Conservation (phyloP, 2,797 vertebrate genomes). For the Trematomus bernacchii region DNA sequence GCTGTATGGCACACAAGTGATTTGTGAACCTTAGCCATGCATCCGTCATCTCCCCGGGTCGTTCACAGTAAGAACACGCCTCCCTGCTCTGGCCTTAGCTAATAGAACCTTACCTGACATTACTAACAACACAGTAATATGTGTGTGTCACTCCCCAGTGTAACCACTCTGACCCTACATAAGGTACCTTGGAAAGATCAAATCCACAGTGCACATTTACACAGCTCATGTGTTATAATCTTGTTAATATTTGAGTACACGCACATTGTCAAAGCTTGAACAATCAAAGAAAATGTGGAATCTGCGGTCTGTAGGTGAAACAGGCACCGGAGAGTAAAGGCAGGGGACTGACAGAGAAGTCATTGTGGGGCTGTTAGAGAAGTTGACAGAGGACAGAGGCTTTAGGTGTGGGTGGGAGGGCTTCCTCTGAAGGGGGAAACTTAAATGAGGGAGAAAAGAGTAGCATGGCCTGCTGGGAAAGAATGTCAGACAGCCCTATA, state of each 20-base stretch:
- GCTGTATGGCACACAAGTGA: constrained; percentile 49
- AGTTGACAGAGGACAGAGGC: constrained; percentile 38
- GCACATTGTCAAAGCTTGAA: constrained; percentile 13
- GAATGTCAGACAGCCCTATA: constrained; percentile 63
- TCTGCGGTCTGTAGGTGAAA: constrained; percentile 40
- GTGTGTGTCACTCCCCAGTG: constrained; percentile 17
- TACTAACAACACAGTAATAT: constrained; percentile 13
- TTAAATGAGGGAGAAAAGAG: constrained; percentile 68
- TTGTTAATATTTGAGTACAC: constrained; percentile 6
- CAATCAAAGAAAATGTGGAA: constrained; percentile 42
- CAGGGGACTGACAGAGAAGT: constrained; percentile 60
- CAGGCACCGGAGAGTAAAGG: constrained; percentile 41
- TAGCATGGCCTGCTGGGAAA: constrained; percentile 71
- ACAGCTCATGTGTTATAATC: constrained; percentile 7
- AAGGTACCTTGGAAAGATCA: constrained; percentile 1
- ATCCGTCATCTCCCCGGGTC: constrained; percentile 27
- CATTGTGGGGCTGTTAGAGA: constrained; percentile 59
- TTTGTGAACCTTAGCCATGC: constrained; percentile 37
- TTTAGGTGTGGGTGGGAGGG: constrained; percentile 44
- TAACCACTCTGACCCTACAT: background rate
- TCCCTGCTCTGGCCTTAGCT: constrained; percentile 5
- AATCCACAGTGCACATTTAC: constrained; percentile 17
- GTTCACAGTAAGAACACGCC: constrained; percentile 22
- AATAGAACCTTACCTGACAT: constrained; percentile 21
- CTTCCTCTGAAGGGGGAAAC: constrained; percentile 51